Percentiles rank a stretch among this genome's conserved stretches.
These are phyloP conservation scores for Therioaphis trifolii DNA, from an alignment of 2,888 invertebrate genomes.

Conservation along the genomic window DNA sequence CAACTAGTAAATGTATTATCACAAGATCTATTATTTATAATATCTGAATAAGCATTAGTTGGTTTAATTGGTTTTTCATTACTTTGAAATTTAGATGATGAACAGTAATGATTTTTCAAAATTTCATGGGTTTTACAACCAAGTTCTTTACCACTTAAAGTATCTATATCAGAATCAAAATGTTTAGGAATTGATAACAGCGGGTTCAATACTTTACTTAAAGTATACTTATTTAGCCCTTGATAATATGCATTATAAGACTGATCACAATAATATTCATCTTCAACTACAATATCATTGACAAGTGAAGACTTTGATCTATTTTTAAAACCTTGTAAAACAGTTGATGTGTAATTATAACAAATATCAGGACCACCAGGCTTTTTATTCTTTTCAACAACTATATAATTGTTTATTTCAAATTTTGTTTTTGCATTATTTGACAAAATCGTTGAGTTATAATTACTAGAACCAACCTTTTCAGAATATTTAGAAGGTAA, in stretches of 20 bases:
- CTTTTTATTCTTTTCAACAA: not conserved
- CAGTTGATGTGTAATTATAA: not conserved
- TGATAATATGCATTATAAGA: not conserved
- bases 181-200: not conserved
- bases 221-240: not conserved
- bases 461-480: not conserved
- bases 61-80: not conserved
- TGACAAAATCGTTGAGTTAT: not conserved
- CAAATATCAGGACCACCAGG: not conserved
- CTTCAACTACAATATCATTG: not conserved
- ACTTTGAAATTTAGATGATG: not conserved
- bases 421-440: not conserved
- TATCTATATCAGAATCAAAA: not conserved
- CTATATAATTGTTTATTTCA: not conserved
- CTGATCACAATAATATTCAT: not conserved
- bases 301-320: not conserved
- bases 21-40: constrained; percentile 8
- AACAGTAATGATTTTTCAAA: not conserved
- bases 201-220: not conserved
- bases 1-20: not conserved
- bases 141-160: not conserved
- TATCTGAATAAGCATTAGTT: not conserved
- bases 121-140: not conserved
- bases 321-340: not conserved
- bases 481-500: not conserved